Conservation (phyloP, 2,113 vertebrate species). For the Siniperca knerii region DNA sequence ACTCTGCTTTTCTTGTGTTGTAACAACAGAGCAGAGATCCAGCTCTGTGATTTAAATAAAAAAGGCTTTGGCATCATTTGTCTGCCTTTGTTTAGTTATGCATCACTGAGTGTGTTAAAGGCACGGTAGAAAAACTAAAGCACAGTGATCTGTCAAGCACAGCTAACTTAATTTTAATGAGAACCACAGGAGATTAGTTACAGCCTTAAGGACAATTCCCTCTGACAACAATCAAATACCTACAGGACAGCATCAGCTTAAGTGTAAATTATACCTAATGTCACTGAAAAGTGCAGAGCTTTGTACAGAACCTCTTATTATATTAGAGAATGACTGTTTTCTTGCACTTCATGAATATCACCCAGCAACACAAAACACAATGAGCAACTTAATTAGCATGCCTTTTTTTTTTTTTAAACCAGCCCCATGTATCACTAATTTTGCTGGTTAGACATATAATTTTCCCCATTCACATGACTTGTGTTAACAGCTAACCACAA, state of each 20-base stretch:
- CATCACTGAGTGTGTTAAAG: slow-evolving; percentile 49
- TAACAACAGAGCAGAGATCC: slow-evolving; percentile 60
- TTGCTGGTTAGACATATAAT: slow-evolving; percentile 8
- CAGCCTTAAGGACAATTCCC: slow-evolving; percentile 17
- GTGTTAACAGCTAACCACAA: neutral
- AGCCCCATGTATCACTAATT: neutral
- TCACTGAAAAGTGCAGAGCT: neutral
- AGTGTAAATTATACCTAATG: neutral
- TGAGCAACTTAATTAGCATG: slow-evolving; percentile 26
- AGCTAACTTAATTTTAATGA: slow-evolving; percentile 60
- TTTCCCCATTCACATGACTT: neutral
- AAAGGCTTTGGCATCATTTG: slow-evolving; percentile 51
- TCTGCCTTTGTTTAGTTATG: slow-evolving; percentile 62
- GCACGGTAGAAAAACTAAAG: slow-evolving; percentile 38
- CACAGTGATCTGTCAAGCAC: slow-evolving; percentile 47
- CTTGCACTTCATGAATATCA: slow-evolving; percentile 26
- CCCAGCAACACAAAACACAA: neutral
- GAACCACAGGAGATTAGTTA: slow-evolving; percentile 47
- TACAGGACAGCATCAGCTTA: neutral
- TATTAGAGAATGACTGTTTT: neutral
- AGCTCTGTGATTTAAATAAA: slow-evolving; percentile 70
- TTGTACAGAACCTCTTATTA: neutral
- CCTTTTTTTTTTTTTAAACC: slow-evolving; percentile 1
- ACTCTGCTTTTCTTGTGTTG: slow-evolving; percentile 39
- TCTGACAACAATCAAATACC: slow-evolving; percentile 30